A percentile compares a stretch with the other conserved stretches of the same genome.
These are phyloP conservation scores for Daphoenositta chrysoptera DNA, from an alignment of 2,113 vertebrate genomes.

Conservation along the genomic window DNA sequence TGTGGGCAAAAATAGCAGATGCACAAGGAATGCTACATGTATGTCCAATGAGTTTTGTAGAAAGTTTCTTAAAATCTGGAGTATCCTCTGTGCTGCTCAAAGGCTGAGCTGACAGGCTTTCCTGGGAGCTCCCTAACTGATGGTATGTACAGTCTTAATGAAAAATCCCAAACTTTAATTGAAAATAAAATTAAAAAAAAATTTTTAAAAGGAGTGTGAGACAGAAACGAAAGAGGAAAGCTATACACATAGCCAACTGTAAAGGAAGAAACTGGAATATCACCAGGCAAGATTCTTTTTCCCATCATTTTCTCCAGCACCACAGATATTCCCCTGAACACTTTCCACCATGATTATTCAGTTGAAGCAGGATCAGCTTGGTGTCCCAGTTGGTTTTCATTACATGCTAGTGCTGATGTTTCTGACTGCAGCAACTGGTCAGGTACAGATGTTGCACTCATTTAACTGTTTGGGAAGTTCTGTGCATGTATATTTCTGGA, in stretches of 20 bases:
- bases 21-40: neutral
- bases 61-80: neutral
- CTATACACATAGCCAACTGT: fast-evolving
- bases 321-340: neutral
- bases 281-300: neutral
- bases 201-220: neutral
- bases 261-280: neutral
- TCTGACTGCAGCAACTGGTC: neutral
- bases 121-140: neutral
- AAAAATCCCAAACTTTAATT: neutral
- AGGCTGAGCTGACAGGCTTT: neutral
- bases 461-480: neutral
- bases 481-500: neutral
- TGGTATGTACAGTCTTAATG: neutral
- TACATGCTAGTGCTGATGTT: neutral
- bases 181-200: neutral
- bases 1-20: neutral
- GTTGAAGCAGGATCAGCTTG: neutral
- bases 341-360: neutral
- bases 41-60: neutral
- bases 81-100: neutral
- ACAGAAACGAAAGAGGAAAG: neutral
- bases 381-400: neutral
- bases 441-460: neutral
- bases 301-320: neutral